These are phyloP conservation scores for Diabrotica balteata DNA, from an alignment of 2,888 invertebrate genomes.

Conservation along the genomic window DNA sequence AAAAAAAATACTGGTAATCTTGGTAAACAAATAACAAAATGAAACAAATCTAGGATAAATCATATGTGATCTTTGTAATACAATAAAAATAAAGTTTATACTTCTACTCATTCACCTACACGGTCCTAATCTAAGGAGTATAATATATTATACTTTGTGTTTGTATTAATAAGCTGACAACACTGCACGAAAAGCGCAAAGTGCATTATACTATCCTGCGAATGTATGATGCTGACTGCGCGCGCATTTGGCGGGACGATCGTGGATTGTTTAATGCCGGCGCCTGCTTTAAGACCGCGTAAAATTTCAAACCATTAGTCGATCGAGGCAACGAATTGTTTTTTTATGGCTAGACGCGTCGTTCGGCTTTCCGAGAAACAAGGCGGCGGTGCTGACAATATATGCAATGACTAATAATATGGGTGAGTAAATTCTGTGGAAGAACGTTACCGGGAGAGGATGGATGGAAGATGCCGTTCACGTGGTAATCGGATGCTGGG, in stretches of 20 bases:
- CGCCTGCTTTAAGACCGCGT: constrained; percentile 29
- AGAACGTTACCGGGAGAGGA: constrained; percentile 30
- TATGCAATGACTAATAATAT: constrained; percentile 36
- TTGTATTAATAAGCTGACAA: too few species aligned
- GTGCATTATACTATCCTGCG: too few species aligned
- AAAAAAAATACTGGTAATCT: too few species aligned
- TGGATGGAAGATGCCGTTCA: constrained; percentile 5
- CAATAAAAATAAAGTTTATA: too few species aligned
- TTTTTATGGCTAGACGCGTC: constrained; percentile 30
- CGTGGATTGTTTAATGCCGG: constrained; percentile 25
- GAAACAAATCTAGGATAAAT: too few species aligned
- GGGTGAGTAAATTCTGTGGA: constrained; percentile 40
- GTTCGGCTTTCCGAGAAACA: constrained; percentile 23
- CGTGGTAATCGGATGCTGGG: background rate
- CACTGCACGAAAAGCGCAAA: too few species aligned
- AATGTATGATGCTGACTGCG: constrained; percentile 12
- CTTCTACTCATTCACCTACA: too few species aligned
- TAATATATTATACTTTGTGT: too few species aligned
- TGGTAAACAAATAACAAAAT: too few species aligned
- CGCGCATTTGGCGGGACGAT: constrained; percentile 34
- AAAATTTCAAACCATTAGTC: constrained; percentile 28
- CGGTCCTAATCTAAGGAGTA: too few species aligned
- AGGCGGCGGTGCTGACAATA: constrained; percentile 20
- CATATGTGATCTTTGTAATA: too few species aligned
- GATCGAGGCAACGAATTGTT: constrained; percentile 16